Evolutionary conservation across 2,888 invertebrate species (phyloP), one percentile per base, ranked within the genome.

Genomic region (Synergus gifuensis): DNA sequence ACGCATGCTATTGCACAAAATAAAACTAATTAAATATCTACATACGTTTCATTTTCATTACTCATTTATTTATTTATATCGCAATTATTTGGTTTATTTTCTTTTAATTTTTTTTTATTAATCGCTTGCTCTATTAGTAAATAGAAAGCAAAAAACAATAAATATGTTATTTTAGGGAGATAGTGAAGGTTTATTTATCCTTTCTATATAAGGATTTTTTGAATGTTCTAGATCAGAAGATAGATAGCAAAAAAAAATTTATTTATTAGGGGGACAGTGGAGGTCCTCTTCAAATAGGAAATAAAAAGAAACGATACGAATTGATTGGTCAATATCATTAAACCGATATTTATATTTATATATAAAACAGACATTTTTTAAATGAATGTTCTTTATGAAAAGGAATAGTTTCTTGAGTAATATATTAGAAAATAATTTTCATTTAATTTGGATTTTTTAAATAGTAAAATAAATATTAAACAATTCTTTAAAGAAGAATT

Each of bases 1-100:
- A 94, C 84, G 94, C 94, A 18, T 95, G 95, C 83, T 94, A 93
- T 84, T 94, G 94, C 83, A 87, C 89, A n/a, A 90, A 90, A 87
- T 89, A 84, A 85, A 28, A 62, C 4, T 44, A 66, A 42, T 80
- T 60, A 81, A 11, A n/a, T 44, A 42, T n/a, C 14, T 42, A 18
- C 18, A 66, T 11, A 9, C 2, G n/a, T 42, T 66, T 66, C 18
- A 42, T 66, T 1, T 44, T 28, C 28, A 66, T 40, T 42, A 1
- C 42, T 64, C 1, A 64, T n/a, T 42, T 8, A 63, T 9, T 46
- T 76, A 58, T 58, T 58, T 58, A 3, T 14, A 28, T 28, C 14
- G 2, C 7, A 62, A 11, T 18, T 4, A 12, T 62, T 28, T 28
- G 22, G 1, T 28, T 62, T 14, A 28, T 28, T 14, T 12, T 22